phyloP scores from a whole-genome alignment of 2,113 vertebrate species.

The Pachycephala philippinensis region DNA sequence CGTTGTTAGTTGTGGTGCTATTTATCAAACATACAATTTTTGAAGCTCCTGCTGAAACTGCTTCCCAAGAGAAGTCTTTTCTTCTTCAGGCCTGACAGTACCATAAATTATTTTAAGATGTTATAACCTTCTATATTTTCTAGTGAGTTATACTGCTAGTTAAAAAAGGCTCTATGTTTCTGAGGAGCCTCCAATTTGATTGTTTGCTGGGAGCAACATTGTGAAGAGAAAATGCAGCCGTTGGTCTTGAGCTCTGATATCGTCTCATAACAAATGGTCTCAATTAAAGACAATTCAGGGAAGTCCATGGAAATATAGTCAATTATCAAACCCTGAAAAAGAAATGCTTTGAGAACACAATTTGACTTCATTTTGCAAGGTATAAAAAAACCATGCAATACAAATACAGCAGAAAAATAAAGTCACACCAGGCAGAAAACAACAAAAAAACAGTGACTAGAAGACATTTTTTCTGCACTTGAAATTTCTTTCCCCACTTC shows the following conservation, averaged over 20 bases:
- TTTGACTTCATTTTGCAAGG: background rate
- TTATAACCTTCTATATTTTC: slow-evolving; percentile 54
- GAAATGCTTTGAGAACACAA: background rate
- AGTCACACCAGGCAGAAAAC: background rate
- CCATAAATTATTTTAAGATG: slow-evolving; percentile 63
- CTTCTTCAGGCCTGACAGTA: slow-evolving; percentile 43
- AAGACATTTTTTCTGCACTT: background rate
- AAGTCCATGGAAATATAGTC: slow-evolving; percentile 31
- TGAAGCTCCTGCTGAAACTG: slow-evolving; percentile 42
- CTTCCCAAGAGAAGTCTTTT: slow-evolving; percentile 61
- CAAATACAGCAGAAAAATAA: background rate
- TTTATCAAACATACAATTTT: slow-evolving; percentile 57
- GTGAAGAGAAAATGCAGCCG: background rate
- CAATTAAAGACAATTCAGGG: slow-evolving; percentile 26
- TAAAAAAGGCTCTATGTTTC: slow-evolving; percentile 5
- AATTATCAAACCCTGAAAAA: slow-evolving; percentile 20
- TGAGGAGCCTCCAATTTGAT: background rate
- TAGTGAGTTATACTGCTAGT: slow-evolving; percentile 40
- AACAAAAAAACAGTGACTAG: background rate
- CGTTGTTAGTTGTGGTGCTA: slow-evolving; percentile 32
- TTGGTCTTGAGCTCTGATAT: slow-evolving; percentile 17
- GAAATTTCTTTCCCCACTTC: background rate
- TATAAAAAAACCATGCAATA: background rate
- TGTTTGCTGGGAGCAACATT: background rate
- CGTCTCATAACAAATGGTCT: slow-evolving; percentile 24